A percentile compares a stretch with the other conserved stretches of the same genome.
Evolutionary conservation across 1,140 invertebrate genomes (phyloP).

Genomic region (Halesus radiatus): DNA sequence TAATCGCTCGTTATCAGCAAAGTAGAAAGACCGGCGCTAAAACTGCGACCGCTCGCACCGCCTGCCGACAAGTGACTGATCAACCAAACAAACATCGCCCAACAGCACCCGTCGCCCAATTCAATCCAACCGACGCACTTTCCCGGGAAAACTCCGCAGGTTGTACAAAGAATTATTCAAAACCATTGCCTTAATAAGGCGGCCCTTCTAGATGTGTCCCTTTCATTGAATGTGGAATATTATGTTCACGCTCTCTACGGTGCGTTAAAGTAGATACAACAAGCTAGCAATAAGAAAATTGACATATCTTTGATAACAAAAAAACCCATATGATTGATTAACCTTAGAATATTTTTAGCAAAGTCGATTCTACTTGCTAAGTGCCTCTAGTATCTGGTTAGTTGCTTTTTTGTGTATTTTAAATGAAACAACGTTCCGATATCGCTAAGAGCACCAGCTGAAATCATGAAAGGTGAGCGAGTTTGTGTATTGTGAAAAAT

Average conservation of each 20-base stretch:
- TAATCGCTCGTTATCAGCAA: slow-evolving; percentile 11
- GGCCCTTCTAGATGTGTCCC: neutral
- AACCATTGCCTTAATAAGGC: too few species aligned
- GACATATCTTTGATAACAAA: neutral
- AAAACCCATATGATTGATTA: too few species aligned
- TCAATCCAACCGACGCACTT: neutral
- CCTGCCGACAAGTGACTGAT: slow-evolving; percentile 16
- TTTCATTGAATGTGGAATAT: neutral
- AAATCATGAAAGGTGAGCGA: too few species aligned
- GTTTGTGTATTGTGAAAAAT: too few species aligned
- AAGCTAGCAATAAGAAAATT: slow-evolving; percentile 8
- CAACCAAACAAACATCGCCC: slow-evolving; percentile 24
- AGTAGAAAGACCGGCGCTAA: neutral
- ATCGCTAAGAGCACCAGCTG: too few species aligned
- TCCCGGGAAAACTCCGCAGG: neutral
- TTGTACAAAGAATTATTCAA: neutral
- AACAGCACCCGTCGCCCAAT: too few species aligned
- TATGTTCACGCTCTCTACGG: neutral
- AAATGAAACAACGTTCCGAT: too few species aligned
- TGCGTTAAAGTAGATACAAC: neutral
- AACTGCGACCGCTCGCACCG: slow-evolving; percentile 8
- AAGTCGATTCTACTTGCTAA: too few species aligned
- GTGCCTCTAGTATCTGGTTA: too few species aligned
- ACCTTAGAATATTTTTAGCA: too few species aligned
- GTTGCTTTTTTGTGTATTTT: too few species aligned